Percentiles rank a stretch among this genome's conserved stretches.
Evolutionary conservation across 2,888 invertebrate species (phyloP).

Genomic region (Syritta pipiens): DNA sequence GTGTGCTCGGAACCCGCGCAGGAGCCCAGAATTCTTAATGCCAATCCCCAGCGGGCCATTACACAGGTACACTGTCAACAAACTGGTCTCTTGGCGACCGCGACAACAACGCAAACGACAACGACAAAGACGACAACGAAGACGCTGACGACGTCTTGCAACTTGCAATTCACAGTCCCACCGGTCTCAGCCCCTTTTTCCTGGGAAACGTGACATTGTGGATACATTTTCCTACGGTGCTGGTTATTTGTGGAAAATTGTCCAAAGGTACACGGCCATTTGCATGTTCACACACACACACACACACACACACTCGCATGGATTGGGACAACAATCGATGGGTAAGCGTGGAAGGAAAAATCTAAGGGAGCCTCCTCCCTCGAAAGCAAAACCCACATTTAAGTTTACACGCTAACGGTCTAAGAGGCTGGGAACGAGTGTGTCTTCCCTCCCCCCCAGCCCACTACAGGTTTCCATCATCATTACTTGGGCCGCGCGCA

Average conservation of each 20-base stretch:
- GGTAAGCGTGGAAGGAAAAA: conserved; percentile 56
- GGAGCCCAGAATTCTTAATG: conserved; percentile 59
- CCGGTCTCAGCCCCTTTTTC: background rate
- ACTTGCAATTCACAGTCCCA: no score
- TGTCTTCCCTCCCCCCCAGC: no score
- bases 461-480: conserved; percentile 54
- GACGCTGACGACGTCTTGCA: background rate
- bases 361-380: conserved; percentile 39
- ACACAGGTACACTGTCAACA: conserved; percentile 28
- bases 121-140: conserved; percentile 16
- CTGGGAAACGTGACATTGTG: conserved; percentile 63
- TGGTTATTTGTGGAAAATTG: conserved; percentile 67
- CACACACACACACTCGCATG: conserved; percentile 24
- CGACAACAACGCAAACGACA: background rate
- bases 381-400: conserved; percentile 27
- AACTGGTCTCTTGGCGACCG: conserved; percentile 44
- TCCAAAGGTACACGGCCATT: conserved; percentile 60
- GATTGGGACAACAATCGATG: conserved; percentile 58
- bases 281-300: conserved; percentile 36
- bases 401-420: conserved; percentile 56
- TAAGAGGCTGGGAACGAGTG: conserved; percentile 59
- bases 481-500: conserved; percentile 43
- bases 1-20: conserved; percentile 55
- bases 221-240: conserved; percentile 50
- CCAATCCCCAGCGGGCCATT: conserved; percentile 37